Base-by-base conservation (phyloP, 2,797 vertebrate genomes). In the Tragelaphus eurycerus region DNA sequence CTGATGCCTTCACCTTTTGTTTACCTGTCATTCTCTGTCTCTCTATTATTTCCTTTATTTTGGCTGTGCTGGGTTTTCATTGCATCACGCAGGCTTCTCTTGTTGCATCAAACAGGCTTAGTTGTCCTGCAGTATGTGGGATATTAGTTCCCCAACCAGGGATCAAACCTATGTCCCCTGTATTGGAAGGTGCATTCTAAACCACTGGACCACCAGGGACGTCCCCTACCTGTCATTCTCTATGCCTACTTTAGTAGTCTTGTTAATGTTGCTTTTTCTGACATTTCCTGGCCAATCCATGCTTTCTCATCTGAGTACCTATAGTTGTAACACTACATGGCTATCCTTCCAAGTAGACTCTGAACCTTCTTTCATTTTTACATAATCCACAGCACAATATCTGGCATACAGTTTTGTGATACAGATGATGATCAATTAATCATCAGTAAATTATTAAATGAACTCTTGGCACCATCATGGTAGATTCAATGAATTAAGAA, bases 401-500 rank as follows among this genome's bases (percentile, higher is more conserved):
- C 59, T 89, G 31, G 23, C 9, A 89, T 2, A 79, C 9, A 67
- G 76, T 23, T 93, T 23, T 23, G 3, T 71, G 19, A 71, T 71
- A 71, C 19, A 71, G 34, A 38, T 38, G 25, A 59, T 84, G 23
- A 31, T 92, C 50, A 85, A 92, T 23, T 96, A 67, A 82, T 46
- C 34, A 55, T 31, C 3, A 55, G 89, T 62, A 83, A 59, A 67
- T 86, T 74, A 52, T 79, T 38, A 87, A 96, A 71, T 93, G 43
- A 97, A 19, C 38, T 50, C 46, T 93, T 84, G 57, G 25, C 50
- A 97, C 29, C 43, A 79, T 27, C 29, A 88, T 10, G 92, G 6
- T 7, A 97, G 95, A 95, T 7, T 38, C 67, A 59, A 50, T 10
- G 15, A 95, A 67, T 82, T 93, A 71, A 93, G 19, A 96, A 95